Evolutionary conservation across 2,888 invertebrate genomes (phyloP).

Genomic region (Diachrysia chrysitis): DNA sequence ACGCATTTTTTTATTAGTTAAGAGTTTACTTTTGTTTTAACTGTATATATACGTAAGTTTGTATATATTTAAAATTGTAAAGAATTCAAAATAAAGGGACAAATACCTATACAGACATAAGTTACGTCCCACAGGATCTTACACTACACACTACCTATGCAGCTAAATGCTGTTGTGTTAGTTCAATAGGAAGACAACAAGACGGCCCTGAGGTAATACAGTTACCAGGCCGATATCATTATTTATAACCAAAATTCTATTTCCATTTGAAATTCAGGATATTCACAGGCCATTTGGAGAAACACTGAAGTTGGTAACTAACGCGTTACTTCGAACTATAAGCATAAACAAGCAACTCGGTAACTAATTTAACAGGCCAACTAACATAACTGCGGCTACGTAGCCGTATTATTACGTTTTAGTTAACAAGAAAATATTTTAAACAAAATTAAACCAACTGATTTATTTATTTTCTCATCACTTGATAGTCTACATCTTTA

Average conservation of each 20-base stretch:
- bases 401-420: background rate
- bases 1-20: no score
- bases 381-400: slow-evolving; percentile 8
- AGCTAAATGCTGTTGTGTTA: background rate
- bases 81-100: no score
- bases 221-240: background rate
- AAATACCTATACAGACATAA: no score
- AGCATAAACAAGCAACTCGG: slow-evolving; percentile 38
- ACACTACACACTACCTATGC: no score
- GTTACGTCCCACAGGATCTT: no score
- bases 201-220: background rate
- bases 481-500: no score
- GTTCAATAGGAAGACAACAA: background rate
- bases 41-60: no score
- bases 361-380: slow-evolving; percentile 39
- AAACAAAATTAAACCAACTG: no score
- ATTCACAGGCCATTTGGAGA: slow-evolving; percentile 41
- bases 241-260: slow-evolving; percentile 1
- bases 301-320: slow-evolving; percentile 31
- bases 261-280: slow-evolving; percentile 9
- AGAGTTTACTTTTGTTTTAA: no score
- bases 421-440: no score
- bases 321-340: slow-evolving; percentile 34
- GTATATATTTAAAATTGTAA: no score
- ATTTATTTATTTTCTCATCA: no score